phyloP scores from a whole-genome alignment of 2,888 invertebrate genomes.

The Syrphus vitripennis region DNA sequence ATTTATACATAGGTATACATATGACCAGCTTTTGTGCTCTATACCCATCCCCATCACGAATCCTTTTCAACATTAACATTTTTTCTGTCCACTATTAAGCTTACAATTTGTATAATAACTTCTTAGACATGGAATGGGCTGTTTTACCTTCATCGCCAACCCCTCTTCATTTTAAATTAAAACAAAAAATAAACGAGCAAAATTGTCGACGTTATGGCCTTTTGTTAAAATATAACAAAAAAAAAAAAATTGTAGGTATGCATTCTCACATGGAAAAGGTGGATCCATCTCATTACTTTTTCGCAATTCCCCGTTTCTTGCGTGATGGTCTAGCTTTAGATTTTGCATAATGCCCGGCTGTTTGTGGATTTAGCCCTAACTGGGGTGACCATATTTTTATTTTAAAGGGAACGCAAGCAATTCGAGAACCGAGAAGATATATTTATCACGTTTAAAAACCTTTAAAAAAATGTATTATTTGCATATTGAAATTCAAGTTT shows the following conservation, averaged over 20 bases:
- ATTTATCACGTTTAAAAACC: too few relatives aligned
- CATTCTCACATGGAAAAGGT: slow-evolving; percentile 36
- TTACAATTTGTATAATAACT: slow-evolving; percentile 4
- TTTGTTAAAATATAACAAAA: neutral
- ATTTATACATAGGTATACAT: neutral
- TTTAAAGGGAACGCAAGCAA: neutral
- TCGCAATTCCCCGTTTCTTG: neutral
- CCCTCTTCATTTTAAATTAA: neutral
- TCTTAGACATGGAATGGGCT: neutral
- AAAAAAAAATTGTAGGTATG: slow-evolving; percentile 24
- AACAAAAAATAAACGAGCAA: neutral
- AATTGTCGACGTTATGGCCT: slow-evolving; percentile 16
- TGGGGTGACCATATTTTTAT: neutral
- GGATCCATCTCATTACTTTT: slow-evolving; percentile 62
- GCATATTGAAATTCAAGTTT: too few relatives aligned
- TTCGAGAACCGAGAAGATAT: too few relatives aligned
- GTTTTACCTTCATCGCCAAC: too few relatives aligned
- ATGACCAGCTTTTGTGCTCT: neutral
- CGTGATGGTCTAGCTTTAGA: neutral
- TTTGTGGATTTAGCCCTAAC: neutral
- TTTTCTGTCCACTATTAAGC: slow-evolving; percentile 13
- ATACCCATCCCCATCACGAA: neutral
- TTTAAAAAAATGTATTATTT: too few relatives aligned
- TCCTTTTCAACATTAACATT: neutral
- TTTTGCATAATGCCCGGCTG: neutral